A percentile compares a stretch with the other conserved stretches of the same genome.
Conservation (phyloP, 2,888 invertebrate species). For the Caenorhabditis wallacei region DNA sequence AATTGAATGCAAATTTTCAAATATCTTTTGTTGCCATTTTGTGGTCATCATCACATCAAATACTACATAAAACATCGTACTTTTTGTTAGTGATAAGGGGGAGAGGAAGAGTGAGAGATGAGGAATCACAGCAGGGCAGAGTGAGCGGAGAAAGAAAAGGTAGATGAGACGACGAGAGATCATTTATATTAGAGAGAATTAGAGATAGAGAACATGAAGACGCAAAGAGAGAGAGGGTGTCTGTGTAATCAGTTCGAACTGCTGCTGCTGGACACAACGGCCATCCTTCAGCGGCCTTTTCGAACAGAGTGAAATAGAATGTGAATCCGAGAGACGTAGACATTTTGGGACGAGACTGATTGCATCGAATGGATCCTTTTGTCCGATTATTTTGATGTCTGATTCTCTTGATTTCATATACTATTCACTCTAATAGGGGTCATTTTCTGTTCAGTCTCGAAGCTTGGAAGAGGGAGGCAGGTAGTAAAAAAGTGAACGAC, state of each 20-base stretch:
- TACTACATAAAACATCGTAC: conserved; percentile 20
- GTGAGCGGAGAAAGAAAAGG: conserved; percentile 14
- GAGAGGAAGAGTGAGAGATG: not conserved
- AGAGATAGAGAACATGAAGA: conserved; percentile 15
- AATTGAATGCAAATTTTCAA: conserved; percentile 47
- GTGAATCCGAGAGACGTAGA: conserved; percentile 38
- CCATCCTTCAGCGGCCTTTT: conserved; percentile 44
- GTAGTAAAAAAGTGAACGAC: conserved; percentile 46
- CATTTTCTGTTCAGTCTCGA: conserved; percentile 21
- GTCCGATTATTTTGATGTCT: conserved; percentile 22
- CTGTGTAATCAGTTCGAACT: conserved; percentile 59
- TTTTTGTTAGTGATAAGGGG: conserved; percentile 36
- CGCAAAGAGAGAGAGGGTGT: conserved; percentile 30
- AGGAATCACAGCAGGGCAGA: conserved; percentile 33
- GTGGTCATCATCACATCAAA: conserved; percentile 2
- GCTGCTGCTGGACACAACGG: conserved; percentile 31
- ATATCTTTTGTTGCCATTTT: conserved; percentile 9
- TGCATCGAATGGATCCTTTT: conserved; percentile 40
- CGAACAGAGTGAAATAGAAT: not conserved
- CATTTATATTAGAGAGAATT: conserved; percentile 13
- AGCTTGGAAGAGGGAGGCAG: conserved; percentile 19
- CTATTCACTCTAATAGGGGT: conserved; percentile 20
- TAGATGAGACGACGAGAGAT: conserved; percentile 9
- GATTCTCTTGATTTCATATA: conserved; percentile 10
- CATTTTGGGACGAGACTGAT: conserved; percentile 33